These are phyloP conservation scores for Aldabrachelys gigantea DNA, from an alignment of 2,113 vertebrate species.

Conservation along the genomic window DNA sequence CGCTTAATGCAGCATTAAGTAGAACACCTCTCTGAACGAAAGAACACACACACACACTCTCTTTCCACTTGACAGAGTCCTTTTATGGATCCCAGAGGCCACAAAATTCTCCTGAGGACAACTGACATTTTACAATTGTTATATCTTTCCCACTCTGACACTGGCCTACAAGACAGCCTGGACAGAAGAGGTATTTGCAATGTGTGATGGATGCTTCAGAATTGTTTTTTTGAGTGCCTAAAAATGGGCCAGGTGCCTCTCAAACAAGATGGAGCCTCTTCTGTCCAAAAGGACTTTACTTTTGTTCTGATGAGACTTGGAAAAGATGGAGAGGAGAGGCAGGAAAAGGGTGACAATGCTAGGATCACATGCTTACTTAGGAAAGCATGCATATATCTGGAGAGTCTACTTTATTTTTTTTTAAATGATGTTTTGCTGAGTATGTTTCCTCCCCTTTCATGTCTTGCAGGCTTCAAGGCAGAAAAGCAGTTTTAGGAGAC, in stretches of 20 bases:
- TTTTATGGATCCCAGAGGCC: accelerated
- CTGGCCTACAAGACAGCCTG: neutral
- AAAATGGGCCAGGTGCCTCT: neutral
- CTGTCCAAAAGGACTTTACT: neutral
- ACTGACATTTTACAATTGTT: neutral
- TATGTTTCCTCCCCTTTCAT: neutral
- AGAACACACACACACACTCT: neutral
- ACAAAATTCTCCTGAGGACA: neutral
- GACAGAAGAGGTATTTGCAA: neutral
- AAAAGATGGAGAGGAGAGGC: neutral
- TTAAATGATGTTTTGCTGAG: neutral
- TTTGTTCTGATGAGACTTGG: neutral
- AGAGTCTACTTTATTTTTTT: neutral
- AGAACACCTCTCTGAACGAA: neutral
- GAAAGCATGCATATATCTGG: neutral
- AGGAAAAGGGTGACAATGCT: neutral
- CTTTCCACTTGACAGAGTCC: neutral
- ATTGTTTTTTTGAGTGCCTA: neutral
- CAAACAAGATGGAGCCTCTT: neutral
- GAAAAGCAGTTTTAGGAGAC: neutral
- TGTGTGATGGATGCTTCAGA: neutral
- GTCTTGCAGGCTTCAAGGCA: neutral
- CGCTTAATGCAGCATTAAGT: neutral
- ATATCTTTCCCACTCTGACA: neutral
- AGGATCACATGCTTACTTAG: neutral